These are phyloP conservation scores for Sebastes iracundus DNA, from an alignment of 2,797 vertebrate genomes.

Conservation along the genomic window DNA sequence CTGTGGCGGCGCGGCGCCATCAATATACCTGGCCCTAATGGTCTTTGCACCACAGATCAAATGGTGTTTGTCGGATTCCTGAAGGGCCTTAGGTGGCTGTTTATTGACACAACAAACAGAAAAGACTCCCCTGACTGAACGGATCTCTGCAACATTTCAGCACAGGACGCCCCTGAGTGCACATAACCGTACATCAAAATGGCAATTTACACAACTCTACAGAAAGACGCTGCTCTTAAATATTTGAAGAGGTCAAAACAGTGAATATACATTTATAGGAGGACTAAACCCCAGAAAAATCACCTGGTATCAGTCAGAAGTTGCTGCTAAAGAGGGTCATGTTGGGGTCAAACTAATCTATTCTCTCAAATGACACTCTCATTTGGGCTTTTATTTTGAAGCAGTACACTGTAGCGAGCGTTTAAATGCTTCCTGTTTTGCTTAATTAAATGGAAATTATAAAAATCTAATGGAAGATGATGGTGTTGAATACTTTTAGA, in stretches of 20 bases:
- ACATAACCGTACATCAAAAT: slow-evolving; percentile 44
- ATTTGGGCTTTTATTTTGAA: neutral
- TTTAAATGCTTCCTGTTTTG: neutral
- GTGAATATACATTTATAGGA: slow-evolving; percentile 11
- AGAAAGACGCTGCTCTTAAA: slow-evolving; percentile 40
- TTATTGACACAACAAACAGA: slow-evolving; percentile 63
- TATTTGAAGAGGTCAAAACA: slow-evolving; percentile 58
- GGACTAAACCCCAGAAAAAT: neutral
- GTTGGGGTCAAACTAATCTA: neutral
- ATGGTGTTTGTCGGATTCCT: slow-evolving; percentile 51
- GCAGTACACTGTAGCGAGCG: rapidly evolving
- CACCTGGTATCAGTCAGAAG: neutral
- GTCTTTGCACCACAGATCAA: slow-evolving; percentile 58
- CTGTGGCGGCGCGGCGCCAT: slow-evolving; percentile 28
- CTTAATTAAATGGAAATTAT: neutral
- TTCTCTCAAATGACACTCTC: neutral
- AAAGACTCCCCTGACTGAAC: slow-evolving; percentile 45
- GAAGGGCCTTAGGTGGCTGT: slow-evolving; percentile 57
- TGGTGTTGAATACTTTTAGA: no score
- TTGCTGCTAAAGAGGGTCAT: neutral
- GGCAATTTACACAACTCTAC: slow-evolving; percentile 36
- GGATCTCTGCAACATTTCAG: slow-evolving; percentile 40
- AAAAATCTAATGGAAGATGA: neutral
- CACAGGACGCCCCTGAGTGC: slow-evolving; percentile 36
- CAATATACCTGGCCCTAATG: slow-evolving; percentile 75